Evolutionary conservation across 1,140 invertebrate species (phyloP), one percentile per base, ranked within the genome.

Genomic region (Macrobrachium rosenbergii): DNA sequence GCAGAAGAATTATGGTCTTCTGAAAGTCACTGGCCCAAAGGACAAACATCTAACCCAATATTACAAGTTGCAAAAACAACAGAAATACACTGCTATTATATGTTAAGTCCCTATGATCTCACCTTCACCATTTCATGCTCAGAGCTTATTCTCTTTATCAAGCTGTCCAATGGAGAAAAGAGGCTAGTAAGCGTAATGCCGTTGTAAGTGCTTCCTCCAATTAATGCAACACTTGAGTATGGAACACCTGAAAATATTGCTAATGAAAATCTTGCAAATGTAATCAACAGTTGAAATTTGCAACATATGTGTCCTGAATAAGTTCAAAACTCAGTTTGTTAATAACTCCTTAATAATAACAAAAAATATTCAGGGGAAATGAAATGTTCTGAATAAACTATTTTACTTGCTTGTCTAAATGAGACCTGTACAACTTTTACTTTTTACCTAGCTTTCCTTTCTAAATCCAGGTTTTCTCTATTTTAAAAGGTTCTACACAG

Each of bases 181-280:
- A 87, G 21, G 37, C 64, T 81, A n/a, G 67, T 81, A 58, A 87
- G n/a, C 8, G 85, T 60, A 19, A 87, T 23, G 17, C 45, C 37
- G 58, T 45, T 82, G 19, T 67, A 75, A 21, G 23, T 58, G 17
- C 85, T 87, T 59, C 67, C 78, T 28, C 43, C 79, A 43, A 87
- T 59, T 69, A 87, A 73, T 8, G 85, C 85, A n/a, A 87, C 85
- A 87, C 7, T 82, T 21, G 78, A 81, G n/a, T 76, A 87, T 17
- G 78, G 23, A 78, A 87, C 79, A 76, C 76, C 69, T 63, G 59
- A n/a, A 60, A 62, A 37, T n/a, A 60, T 16, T 37, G 21, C 11
- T n/a, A 72, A 23, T 72, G 21, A 72, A 28, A 72, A 37, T 3
- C 28, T 37, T 37, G 28, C 28, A 2, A 37, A 37, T 37, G 28